Percentiles rank a stretch among this genome's conserved stretches.
phyloP scores from a whole-genome alignment of 1,140 invertebrate species.

The Drosophila parabipectinata region DNA sequence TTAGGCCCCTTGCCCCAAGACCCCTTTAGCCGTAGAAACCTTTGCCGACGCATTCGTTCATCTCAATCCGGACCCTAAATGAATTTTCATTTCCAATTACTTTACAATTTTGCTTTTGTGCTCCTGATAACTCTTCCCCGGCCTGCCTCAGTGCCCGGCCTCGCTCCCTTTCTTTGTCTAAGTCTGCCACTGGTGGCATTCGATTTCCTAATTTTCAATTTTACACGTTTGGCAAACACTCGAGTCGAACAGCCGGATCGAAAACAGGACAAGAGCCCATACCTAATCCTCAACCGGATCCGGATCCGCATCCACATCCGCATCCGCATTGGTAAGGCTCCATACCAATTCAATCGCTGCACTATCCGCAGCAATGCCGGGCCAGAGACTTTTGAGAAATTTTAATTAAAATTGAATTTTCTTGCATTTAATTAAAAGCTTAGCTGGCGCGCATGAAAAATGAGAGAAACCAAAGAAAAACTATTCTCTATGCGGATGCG shows the following conservation, averaged over 20 bases:
- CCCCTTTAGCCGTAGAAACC: not conserved
- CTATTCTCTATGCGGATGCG: slow-evolving; percentile 48
- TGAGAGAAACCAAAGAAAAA: slow-evolving; percentile 61
- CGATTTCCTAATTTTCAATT: slow-evolving; percentile 82
- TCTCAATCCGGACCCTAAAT: slow-evolving; percentile 59
- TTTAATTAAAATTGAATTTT: slow-evolving; percentile 83
- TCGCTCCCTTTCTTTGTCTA: not conserved
- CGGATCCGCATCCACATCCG: slow-evolving; percentile 26
- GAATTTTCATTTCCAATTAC: slow-evolving; percentile 81
- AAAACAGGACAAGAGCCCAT: slow-evolving; percentile 32
- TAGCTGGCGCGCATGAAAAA: slow-evolving; percentile 61
- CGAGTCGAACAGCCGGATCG: slow-evolving; percentile 41
- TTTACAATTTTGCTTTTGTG: slow-evolving; percentile 76
- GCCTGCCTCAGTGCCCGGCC: not conserved
- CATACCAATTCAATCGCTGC: slow-evolving; percentile 26
- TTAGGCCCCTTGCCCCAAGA: not conserved
- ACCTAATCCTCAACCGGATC: slow-evolving; percentile 29
- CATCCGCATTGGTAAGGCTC: slow-evolving; percentile 10
- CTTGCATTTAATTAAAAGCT: slow-evolving; percentile 82
- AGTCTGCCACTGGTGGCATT: slow-evolving; percentile 39
- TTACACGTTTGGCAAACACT: slow-evolving; percentile 81
- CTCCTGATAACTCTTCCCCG: slow-evolving; percentile 35
- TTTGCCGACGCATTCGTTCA: slow-evolving; percentile 27
- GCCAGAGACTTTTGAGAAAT: slow-evolving; percentile 73
- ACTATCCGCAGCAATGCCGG: slow-evolving; percentile 55